Base-by-base conservation (phyloP, 1,140 invertebrate species). In the Drosophila mauritiana region DNA sequence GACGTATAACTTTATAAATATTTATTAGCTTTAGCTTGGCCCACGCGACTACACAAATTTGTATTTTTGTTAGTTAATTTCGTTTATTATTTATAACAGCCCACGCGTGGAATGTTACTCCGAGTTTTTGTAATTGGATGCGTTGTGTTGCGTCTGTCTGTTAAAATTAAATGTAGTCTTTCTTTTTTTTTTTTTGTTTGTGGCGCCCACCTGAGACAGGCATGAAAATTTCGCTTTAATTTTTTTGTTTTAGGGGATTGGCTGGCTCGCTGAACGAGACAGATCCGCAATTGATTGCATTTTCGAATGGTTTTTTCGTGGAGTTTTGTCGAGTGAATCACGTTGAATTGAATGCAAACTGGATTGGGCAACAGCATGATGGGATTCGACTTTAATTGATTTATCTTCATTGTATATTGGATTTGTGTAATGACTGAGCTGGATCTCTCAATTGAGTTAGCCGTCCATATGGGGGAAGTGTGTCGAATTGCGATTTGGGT, bases 371-470 rank as follows among this genome's bases (percentile, higher is more conserved):
- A 55, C 36, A 62, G 43, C 72, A 78, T 45, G 49, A 59, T 72
- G 73, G 80, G 77, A 85, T 82, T 86, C 56, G 51, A 61, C 61
- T 86, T 81, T 86, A 86, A 86, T 86, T 86, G 82, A 88, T 86
- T 88, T 86, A 78, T 78, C 62, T 72, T 75, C 58, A 37, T 68
- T 78, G 78, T 86, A 63, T 82, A 82, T 88, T 88, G 74, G 65
- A 88, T 85, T 85, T 63, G 61, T 78, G 57, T 45, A 36, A 48
- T 68, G 68, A 68, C 84, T 84, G 69, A 78, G 31, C 52, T 20
- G 64, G 57, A 63, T 62, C 63, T 67, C 51, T 75, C 72, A 75
- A 75, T 75, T 76, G 72, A 48, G 39, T 58, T 40, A 8, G 31
- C 31, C n/a, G 20, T 25, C 31, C 13, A 25, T 25, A 40, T 40